Evolutionary conservation across 1,140 invertebrate species (phyloP).

Genomic region (Hesperophylax magnus): DNA sequence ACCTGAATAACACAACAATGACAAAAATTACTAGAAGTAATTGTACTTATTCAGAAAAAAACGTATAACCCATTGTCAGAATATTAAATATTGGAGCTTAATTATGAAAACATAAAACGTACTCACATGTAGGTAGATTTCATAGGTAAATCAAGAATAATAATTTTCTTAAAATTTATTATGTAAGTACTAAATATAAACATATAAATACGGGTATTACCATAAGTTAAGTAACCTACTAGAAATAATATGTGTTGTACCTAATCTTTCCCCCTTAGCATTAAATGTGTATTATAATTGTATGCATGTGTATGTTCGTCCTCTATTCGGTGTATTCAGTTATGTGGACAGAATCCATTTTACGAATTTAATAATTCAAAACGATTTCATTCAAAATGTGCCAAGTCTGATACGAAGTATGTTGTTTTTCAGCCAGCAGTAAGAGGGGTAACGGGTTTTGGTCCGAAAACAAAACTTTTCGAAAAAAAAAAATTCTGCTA

Average conservation of each 20-base stretch:
- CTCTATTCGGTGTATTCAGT: not conserved
- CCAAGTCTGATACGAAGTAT: too few species aligned
- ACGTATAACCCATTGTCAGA: conserved; percentile 5
- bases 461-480: too few species aligned
- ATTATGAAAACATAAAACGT: conserved; percentile 29
- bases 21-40: not conserved
- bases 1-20: too few species aligned
- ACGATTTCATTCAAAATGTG: too few species aligned
- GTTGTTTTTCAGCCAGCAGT: too few species aligned
- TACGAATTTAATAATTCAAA: too few species aligned
- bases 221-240: conserved; percentile 26
- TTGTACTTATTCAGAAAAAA: not conserved
- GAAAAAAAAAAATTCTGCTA: too few species aligned
- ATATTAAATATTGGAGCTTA: conserved; percentile 36
- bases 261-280: not conserved
- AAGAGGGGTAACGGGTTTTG: too few species aligned
- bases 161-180: conserved; percentile 24
- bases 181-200: conserved; percentile 29
- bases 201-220: conserved; percentile 49
- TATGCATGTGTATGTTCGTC: not conserved
- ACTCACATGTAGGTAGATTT: conserved; percentile 25
- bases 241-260: conserved; percentile 34
- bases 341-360: too few species aligned
- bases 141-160: conserved; percentile 31
- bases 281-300: not conserved